A percentile compares a stretch with the other conserved stretches of the same genome.
These are phyloP conservation scores for Phocoena phocoena DNA, from an alignment of 2,113 vertebrate genomes.

Conservation along the genomic window DNA sequence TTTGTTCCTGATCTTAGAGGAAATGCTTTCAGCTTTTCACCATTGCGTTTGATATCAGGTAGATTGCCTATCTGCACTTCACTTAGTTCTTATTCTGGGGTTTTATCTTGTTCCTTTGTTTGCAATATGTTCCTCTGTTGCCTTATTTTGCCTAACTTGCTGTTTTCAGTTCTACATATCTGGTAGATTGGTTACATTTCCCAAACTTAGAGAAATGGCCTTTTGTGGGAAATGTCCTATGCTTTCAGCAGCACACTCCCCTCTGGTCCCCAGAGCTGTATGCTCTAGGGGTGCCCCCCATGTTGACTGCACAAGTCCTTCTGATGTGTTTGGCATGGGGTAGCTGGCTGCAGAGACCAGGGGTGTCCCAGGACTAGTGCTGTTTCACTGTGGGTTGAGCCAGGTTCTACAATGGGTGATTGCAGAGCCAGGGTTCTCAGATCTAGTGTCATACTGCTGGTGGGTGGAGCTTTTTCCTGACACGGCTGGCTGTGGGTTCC, in stretches of 20 bases:
- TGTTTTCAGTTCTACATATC: not conserved
- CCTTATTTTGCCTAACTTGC: not conserved
- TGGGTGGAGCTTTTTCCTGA: no score
- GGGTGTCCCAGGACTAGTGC: not conserved
- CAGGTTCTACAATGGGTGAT: not conserved
- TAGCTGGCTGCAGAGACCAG: not conserved
- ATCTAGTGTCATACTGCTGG: not conserved
- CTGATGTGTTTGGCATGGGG: not conserved
- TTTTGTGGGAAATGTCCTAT: not conserved
- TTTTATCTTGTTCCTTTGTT: not conserved
- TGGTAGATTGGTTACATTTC: not conserved
- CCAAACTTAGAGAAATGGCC: not conserved
- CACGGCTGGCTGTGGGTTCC: no score
- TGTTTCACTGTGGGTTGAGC: not conserved
- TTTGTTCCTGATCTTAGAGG: not conserved
- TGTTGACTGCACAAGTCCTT: not conserved
- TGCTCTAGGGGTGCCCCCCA: not conserved
- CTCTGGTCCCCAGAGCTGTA: not conserved
- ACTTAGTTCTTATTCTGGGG: not conserved
- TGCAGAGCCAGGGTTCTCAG: not conserved
- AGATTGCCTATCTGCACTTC: not conserved
- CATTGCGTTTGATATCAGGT: not conserved
- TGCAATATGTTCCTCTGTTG: not conserved
- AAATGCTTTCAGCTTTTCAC: not conserved
- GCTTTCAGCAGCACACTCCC: not conserved